A percentile compares a stretch with the other conserved stretches of the same genome.
phyloP scores from a whole-genome alignment of 2,888 invertebrate species.

The Campoplex capitator region DNA sequence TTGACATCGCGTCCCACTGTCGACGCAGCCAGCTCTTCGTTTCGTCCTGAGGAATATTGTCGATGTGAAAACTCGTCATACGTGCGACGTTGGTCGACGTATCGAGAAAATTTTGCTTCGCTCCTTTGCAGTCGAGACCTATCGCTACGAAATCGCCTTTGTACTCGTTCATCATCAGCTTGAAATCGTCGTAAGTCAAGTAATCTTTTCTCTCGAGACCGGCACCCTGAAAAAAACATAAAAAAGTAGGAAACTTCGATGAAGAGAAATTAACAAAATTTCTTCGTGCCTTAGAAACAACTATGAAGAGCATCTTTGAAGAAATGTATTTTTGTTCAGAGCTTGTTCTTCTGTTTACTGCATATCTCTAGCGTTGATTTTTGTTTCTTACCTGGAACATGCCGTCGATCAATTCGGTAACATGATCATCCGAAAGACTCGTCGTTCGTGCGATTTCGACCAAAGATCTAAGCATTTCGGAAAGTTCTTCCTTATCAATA shows the following conservation, averaged over 20 bases:
- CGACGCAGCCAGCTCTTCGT: constrained; percentile 87
- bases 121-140: constrained; percentile 97
- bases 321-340: background rate
- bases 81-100: constrained; percentile 97
- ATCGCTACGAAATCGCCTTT: constrained; percentile 98
- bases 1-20: constrained; percentile 95
- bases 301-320: background rate
- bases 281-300: background rate
- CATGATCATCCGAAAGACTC: constrained; percentile 94
- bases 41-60: constrained; percentile 88
- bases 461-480: constrained; percentile 96
- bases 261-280: background rate
- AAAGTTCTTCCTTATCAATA: constrained; percentile 96
- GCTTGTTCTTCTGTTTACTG: background rate
- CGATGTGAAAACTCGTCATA: constrained; percentile 97
- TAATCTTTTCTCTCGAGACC: constrained; percentile 96
- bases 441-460: constrained; percentile 97
- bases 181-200: constrained; percentile 96
- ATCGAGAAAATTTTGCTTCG: constrained; percentile 97
- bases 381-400: constrained; percentile 91
- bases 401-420: constrained; percentile 96
- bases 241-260: background rate
- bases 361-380: background rate
- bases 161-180: constrained; percentile 98
- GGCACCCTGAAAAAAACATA: constrained; percentile 88